phyloP scores from a whole-genome alignment of 2,113 vertebrate species.

The Petroica traversi region DNA sequence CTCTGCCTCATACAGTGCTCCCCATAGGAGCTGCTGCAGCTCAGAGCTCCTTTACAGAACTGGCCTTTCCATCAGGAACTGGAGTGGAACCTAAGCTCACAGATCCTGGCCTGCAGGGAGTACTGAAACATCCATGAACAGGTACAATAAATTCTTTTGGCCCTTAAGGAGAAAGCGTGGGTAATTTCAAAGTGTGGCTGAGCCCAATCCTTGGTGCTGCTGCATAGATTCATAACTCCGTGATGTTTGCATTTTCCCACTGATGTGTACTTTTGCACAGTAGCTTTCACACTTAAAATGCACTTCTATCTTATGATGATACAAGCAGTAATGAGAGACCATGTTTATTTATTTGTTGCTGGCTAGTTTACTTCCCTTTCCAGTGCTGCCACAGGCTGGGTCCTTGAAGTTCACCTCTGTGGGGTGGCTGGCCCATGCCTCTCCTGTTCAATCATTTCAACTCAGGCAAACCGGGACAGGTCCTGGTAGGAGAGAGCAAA shows the following conservation, averaged over 20 bases:
- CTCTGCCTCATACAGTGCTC: not conserved
- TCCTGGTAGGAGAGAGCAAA: not conserved
- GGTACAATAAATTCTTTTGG: not conserved
- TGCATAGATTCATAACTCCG: accelerated
- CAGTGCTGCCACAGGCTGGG: not conserved
- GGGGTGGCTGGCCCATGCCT: not conserved
- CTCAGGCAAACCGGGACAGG: not conserved
- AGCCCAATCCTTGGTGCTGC: not conserved
- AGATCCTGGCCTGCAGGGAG: not conserved
- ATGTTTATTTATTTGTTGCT: not conserved
- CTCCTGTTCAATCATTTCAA: not conserved
- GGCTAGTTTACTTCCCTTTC: not conserved
- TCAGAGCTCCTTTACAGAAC: not conserved
- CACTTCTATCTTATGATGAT: not conserved
- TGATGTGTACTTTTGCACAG: not conserved
- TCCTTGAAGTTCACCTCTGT: not conserved
- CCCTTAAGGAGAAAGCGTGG: not conserved
- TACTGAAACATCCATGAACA: not conserved
- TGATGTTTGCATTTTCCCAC: not conserved
- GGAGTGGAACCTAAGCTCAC: not conserved
- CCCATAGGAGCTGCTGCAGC: not conserved
- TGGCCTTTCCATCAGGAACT: not conserved
- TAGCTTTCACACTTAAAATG: not conserved
- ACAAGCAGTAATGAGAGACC: not conserved
- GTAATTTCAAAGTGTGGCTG: not conserved